A percentile compares a stretch with the other conserved stretches of the same genome.
Conservation (phyloP, 1,140 invertebrate species). For the Calycopis cecrops region DNA sequence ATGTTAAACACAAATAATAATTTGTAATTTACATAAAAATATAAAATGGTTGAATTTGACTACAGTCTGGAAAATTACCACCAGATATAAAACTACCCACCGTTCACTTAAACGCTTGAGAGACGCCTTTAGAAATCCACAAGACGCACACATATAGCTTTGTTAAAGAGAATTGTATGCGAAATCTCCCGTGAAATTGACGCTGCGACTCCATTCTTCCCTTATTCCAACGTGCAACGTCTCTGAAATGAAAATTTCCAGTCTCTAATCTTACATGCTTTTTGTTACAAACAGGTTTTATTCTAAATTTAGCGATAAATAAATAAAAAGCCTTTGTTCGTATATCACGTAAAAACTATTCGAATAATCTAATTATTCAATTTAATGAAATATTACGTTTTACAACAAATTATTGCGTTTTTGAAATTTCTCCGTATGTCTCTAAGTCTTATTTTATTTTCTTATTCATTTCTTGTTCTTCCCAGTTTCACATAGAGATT, state of each 20-base stretch:
- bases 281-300: slow-evolving; percentile 1
- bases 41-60: background rate
- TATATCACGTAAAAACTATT: background rate
- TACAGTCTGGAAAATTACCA: slow-evolving; percentile 7
- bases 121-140: slow-evolving; percentile 32
- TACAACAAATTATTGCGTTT: no score
- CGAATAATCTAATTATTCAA: no score
- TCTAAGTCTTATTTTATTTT: no score
- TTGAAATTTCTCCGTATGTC: no score
- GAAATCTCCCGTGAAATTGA: slow-evolving; percentile 66
- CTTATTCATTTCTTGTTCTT: no score
- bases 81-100: slow-evolving; percentile 16
- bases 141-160: slow-evolving; percentile 28
- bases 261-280: slow-evolving; percentile 12
- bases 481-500: no score
- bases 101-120: slow-evolving; percentile 23
- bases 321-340: no score
- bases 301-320: background rate
- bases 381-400: no score
- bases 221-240: slow-evolving; percentile 30
- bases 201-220: slow-evolving; percentile 43
- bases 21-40: no score
- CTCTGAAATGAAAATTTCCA: slow-evolving; percentile 41
- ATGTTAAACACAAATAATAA: no score
- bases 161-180: slow-evolving; percentile 38